These are phyloP conservation scores for Perizoma affinitatum DNA, from an alignment of 2,888 invertebrate species.

Conservation along the genomic window DNA sequence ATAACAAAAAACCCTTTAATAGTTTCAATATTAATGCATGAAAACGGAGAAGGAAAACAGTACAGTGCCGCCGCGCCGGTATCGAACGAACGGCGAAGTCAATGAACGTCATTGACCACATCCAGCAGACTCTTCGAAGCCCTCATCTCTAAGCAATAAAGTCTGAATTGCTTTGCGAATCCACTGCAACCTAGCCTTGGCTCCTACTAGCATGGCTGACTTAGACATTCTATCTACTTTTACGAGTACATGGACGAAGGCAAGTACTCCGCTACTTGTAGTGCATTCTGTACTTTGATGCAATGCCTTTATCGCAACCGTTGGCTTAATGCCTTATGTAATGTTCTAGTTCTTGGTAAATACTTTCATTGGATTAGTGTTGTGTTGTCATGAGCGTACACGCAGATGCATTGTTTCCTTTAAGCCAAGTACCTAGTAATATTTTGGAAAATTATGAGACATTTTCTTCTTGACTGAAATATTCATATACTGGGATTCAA, in stretches of 20 bases:
- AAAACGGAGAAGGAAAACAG: constrained; percentile 84
- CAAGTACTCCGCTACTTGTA: constrained; percentile 68
- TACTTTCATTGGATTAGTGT: constrained; percentile 61
- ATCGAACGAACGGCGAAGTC: constrained; percentile 78
- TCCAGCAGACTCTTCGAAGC: constrained; percentile 48
- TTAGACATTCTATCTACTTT: constrained; percentile 85
- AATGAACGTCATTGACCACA: constrained; percentile 81
- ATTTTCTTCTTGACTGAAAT: too few species aligned
- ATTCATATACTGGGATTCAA: too few species aligned
- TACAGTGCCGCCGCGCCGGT: constrained; percentile 69
- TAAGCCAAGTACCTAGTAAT: too few species aligned
- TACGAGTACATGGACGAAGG: constrained; percentile 81
- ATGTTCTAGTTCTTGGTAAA: constrained; percentile 63
- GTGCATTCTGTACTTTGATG: constrained; percentile 60
- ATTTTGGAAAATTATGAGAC: too few species aligned
- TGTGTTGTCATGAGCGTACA: constrained; percentile 5
- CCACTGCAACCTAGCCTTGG: constrained; percentile 78
- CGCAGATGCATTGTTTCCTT: background rate
- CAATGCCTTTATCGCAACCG: constrained; percentile 58
- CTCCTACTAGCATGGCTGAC: constrained; percentile 83
- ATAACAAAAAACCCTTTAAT: constrained; percentile 63
- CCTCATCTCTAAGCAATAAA: constrained; percentile 45
- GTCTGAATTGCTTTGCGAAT: constrained; percentile 51
- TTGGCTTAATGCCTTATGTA: constrained; percentile 53
- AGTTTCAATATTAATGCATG: constrained; percentile 82